Evolutionary conservation across 92 coral and sea anemone genomes (phyloP).

Genomic region (Actinostola sp.): DNA sequence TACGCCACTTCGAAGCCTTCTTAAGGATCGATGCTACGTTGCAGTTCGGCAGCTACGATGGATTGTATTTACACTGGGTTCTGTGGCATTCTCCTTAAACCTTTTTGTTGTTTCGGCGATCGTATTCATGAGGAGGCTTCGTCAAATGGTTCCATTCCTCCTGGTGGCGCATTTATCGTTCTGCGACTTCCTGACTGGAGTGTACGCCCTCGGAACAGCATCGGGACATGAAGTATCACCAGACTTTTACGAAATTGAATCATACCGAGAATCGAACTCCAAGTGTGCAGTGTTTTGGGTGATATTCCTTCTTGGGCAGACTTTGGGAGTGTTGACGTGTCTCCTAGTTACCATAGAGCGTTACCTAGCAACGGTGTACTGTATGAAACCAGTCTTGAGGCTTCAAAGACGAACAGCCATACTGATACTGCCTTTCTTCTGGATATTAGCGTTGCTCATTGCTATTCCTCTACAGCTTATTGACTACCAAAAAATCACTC

Average conservation of each 20-base stretch:
- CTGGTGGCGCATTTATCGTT: conserved; percentile 56
- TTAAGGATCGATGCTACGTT: conserved; percentile 48
- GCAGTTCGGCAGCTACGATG: conserved; percentile 24
- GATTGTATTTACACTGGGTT: conserved; percentile 33
- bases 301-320: conserved; percentile 52
- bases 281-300: conserved; percentile 54
- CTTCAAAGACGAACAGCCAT: conserved; percentile 4
- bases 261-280: conserved; percentile 33
- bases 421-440: conserved; percentile 3
- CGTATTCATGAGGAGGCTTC: conserved; percentile 16
- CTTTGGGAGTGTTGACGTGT: conserved; percentile 53
- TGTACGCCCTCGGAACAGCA: conserved; percentile 52
- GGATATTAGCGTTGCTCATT: conserved; percentile 14
- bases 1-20: too few relatives aligned
- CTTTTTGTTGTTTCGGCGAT: conserved; percentile 32
- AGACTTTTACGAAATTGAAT: conserved; percentile 14
- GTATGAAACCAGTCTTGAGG: conserved; percentile 46
- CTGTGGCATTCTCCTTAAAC: conserved; percentile 37
- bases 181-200: conserved; percentile 51
- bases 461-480: conserved; percentile 35
- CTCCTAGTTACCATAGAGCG: conserved; percentile 56
- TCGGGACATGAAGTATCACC: conserved; percentile 50
- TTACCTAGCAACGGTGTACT: conserved; percentile 55
- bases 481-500: conserved; percentile 29
- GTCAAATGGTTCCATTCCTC: conserved; percentile 48